Conservation (phyloP, 2,888 invertebrate genomes). For the Camponotus fellah region DNA sequence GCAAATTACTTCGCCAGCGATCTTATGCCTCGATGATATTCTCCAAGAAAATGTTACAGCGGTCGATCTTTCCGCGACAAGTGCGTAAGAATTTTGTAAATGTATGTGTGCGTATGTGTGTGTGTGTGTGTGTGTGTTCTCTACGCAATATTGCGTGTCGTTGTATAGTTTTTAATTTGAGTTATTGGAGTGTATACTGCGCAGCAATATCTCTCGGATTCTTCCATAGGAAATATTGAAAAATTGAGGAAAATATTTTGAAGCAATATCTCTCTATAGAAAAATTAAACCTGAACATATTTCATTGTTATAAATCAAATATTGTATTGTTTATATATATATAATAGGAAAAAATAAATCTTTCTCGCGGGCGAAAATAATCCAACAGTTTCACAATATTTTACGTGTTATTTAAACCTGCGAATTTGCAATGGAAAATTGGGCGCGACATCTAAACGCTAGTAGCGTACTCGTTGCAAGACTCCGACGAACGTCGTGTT, state of each 20-base stretch:
- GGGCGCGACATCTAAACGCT: constrained; percentile 46
- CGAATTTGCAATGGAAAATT: constrained; percentile 37
- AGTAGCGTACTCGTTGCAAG: constrained; percentile 50
- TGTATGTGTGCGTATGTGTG: background rate
- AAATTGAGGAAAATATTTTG: background rate
- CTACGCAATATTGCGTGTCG: background rate
- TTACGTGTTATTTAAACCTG: constrained; percentile 21
- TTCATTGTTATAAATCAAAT: background rate
- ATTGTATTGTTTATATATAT: background rate
- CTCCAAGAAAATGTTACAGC: constrained; percentile 36
- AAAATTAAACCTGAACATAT: background rate
- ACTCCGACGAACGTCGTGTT: constrained; percentile 69
- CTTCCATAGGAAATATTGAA: background rate
- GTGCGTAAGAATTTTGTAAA: background rate
- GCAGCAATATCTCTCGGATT: background rate
- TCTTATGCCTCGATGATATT: constrained; percentile 39
- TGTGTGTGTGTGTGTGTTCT: background rate
- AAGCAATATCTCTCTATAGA: background rate
- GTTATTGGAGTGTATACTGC: background rate
- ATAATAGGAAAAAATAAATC: background rate
- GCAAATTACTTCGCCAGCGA: constrained; percentile 47
- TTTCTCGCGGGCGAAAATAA: background rate
- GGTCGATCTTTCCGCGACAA: background rate
- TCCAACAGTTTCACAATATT: background rate
- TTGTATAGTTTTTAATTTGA: constrained; percentile 23